These are phyloP conservation scores for Musca vetustissima DNA, from an alignment of 1,140 invertebrate species.

Conservation along the genomic window DNA sequence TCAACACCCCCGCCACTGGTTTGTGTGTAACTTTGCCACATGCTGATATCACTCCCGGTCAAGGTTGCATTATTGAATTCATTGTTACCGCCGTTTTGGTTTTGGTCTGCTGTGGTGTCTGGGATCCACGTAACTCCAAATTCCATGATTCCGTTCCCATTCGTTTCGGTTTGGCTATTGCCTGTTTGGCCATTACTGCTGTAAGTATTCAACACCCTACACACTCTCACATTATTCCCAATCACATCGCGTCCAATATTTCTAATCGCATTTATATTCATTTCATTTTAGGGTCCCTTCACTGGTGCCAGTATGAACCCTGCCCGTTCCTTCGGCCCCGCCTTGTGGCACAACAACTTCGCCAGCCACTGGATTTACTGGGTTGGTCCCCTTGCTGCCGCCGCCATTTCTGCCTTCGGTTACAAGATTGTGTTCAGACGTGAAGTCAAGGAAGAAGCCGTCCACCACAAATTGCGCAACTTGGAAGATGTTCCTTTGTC, in stretches of 20 bases:
- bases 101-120: constrained; percentile 65
- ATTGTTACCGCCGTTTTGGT: constrained; percentile 63
- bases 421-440: constrained; percentile 64
- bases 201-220: constrained; percentile 40
- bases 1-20: constrained; percentile 35
- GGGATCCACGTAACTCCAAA: constrained; percentile 64
- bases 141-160: constrained; percentile 61
- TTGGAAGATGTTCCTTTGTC: constrained; percentile 48
- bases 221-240: constrained; percentile 29
- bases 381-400: constrained; percentile 68
- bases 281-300: constrained; percentile 65
- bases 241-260: too few relatives aligned
- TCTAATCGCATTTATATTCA: too few relatives aligned
- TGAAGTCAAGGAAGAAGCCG: constrained; percentile 44
- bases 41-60: constrained; percentile 49
- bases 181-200: constrained; percentile 63
- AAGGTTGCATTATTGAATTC: constrained; percentile 63
- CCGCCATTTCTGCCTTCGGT: constrained; percentile 60
- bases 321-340: constrained; percentile 75
- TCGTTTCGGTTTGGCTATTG: constrained; percentile 65
- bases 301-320: constrained; percentile 83
- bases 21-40: constrained; percentile 66
- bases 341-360: constrained; percentile 71
- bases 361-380: constrained; percentile 77
- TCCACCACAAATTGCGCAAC: constrained; percentile 42